phyloP scores from a whole-genome alignment of 2,113 vertebrate species.

The Enhydra lutris region DNA sequence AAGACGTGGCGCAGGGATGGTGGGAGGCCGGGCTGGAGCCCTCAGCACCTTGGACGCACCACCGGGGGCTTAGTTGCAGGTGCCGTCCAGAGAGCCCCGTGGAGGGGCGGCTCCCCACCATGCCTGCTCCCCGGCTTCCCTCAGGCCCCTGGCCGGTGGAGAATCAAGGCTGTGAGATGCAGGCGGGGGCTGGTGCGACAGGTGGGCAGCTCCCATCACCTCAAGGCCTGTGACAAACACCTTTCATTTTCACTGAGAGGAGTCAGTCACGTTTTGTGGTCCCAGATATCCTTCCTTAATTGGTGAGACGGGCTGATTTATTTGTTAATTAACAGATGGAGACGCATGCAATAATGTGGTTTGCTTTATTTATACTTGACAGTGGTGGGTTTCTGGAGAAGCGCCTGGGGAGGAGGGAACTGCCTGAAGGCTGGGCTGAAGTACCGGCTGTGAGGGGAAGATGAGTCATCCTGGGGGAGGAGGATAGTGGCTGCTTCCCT shows the following conservation, averaged over 20 bases:
- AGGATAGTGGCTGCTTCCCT: background rate
- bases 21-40: background rate
- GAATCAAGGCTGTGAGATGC: background rate
- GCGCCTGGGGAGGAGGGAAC: background rate
- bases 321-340: constrained; percentile 72
- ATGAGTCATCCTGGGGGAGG: background rate
- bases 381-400: background rate
- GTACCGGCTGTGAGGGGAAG: background rate
- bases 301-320: constrained; percentile 68
- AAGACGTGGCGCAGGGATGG: background rate
- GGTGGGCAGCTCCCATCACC: background rate
- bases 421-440: background rate
- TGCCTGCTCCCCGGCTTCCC: background rate
- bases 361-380: background rate
- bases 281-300: constrained; percentile 53
- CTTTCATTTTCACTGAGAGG: background rate
- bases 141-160: background rate
- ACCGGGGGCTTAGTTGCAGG: background rate
- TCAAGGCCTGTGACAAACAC: background rate
- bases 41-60: background rate
- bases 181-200: background rate
- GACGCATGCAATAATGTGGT: background rate
- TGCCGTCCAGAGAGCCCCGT: background rate
- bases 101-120: background rate
- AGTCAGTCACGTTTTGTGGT: background rate